Percentiles rank a stretch among this genome's conserved stretches.
These are phyloP conservation scores for human DNA, from an alignment of 2,113 vertebrate genomes.

Conservation along the genomic window DNA sequence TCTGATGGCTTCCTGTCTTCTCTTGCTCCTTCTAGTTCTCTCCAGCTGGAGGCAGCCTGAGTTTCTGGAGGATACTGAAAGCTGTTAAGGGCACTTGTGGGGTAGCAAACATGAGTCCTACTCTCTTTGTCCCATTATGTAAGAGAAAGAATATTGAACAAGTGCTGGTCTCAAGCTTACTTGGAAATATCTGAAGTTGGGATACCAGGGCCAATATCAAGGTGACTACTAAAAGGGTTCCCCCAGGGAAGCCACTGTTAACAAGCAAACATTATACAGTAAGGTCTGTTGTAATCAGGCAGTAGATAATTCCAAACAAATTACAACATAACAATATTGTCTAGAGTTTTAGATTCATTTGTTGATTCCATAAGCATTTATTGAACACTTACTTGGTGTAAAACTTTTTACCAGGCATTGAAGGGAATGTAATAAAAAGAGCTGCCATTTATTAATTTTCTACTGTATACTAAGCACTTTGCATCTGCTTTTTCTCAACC, in stretches of 20 bases:
- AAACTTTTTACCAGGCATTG: neutral
- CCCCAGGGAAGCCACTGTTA: neutral
- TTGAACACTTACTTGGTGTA: neutral
- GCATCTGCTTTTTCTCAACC: neutral
- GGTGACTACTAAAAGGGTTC: neutral
- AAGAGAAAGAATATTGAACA: neutral
- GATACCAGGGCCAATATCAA: neutral
- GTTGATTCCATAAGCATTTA: neutral
- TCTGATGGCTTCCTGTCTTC: neutral
- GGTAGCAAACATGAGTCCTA: neutral
- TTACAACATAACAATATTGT: neutral
- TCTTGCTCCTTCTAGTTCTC: neutral
- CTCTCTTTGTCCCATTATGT: neutral
- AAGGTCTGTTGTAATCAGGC: neutral
- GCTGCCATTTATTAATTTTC: neutral
- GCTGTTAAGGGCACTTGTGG: neutral
- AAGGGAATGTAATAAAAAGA: neutral
- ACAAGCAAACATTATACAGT: neutral
- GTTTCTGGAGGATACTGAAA: neutral
- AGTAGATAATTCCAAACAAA: neutral
- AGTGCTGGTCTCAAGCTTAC: neutral
- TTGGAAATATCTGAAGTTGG: neutral
- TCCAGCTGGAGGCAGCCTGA: neutral
- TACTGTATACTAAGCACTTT: neutral
- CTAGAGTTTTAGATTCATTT: constrained; percentile 7